Conservation (phyloP, 2,113 vertebrate species). For the Leucoraja erinaceus region DNA sequence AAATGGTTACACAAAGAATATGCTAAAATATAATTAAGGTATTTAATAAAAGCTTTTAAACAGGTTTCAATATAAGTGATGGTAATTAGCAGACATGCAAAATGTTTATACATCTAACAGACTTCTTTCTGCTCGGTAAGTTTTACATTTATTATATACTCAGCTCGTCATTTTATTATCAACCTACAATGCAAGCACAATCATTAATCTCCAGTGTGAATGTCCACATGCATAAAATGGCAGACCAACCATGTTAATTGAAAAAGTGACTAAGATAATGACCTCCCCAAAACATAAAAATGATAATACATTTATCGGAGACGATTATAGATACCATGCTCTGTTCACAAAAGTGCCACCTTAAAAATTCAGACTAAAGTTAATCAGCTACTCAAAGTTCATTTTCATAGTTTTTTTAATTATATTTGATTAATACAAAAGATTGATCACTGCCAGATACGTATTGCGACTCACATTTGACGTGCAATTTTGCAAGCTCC, state of each 20-base stretch:
- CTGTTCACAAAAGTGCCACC: not conserved
- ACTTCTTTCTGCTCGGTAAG: not conserved
- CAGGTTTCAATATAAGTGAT: not conserved
- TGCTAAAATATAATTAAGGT: not conserved
- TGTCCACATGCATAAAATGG: constrained; percentile 8
- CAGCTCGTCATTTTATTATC: constrained; percentile 23
- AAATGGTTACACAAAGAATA: not conserved
- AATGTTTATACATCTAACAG: not conserved
- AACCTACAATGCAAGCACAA: not conserved
- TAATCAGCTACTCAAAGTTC: not conserved
- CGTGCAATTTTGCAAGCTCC: not conserved
- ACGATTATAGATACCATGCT: constrained; percentile 19
- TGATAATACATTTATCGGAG: not conserved
- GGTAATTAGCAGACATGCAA: not conserved
- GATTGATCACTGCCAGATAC: not conserved
- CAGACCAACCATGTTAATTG: not conserved
- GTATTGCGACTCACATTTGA: not conserved
- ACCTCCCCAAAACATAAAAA: not conserved
- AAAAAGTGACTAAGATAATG: constrained; percentile 29
- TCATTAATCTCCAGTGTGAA: constrained; percentile 10
- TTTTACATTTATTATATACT: not conserved
- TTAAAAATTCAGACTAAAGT: not conserved
- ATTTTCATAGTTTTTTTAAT: not conserved
- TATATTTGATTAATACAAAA: not conserved
- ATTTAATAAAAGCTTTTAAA: not conserved